These are phyloP conservation scores for Aphaenogaster ashmeadi DNA, from an alignment of 1,140 invertebrate species.

Conservation along the genomic window DNA sequence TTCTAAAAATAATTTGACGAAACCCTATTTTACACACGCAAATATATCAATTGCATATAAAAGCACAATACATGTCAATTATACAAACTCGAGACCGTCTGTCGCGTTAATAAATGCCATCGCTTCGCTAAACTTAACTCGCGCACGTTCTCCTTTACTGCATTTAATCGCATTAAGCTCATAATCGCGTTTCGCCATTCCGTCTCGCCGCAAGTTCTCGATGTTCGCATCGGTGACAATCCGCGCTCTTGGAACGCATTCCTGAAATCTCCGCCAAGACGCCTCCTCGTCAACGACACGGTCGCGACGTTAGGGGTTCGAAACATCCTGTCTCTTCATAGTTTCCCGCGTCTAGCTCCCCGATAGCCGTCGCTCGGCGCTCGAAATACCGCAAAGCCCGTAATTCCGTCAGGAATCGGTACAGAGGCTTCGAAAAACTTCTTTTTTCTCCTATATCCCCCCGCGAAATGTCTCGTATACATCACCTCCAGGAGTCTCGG, in stretches of 20 bases:
- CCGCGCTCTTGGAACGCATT: constrained; percentile 25
- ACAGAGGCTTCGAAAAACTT: background rate
- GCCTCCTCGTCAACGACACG: constrained; percentile 25
- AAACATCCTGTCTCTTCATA: constrained; percentile 13
- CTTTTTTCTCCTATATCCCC: background rate
- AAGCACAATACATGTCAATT: background rate
- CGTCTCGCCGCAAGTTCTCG: constrained; percentile 31
- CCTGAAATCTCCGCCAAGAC: constrained; percentile 28
- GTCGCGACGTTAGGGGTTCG: constrained; percentile 23
- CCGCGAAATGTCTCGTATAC: constrained; percentile 20
- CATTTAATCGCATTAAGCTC: constrained; percentile 11
- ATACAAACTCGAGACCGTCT: background rate
- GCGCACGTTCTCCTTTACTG: background rate
- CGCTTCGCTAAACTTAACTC: background rate
- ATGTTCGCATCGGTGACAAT: constrained; percentile 35
- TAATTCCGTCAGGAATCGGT: constrained; percentile 59
- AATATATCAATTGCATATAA: background rate
- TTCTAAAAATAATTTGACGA: background rate
- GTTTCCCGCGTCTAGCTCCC: constrained; percentile 1
- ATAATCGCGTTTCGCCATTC: constrained; percentile 50
- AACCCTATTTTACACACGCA: background rate
- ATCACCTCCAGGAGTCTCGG: constrained; percentile 48
- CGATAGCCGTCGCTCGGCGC: background rate
- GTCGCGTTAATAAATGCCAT: background rate
- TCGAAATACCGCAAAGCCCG: constrained; percentile 39